Evolutionary conservation across 1,140 invertebrate genomes (phyloP).

Genomic region (Zaprionus inermis): DNA sequence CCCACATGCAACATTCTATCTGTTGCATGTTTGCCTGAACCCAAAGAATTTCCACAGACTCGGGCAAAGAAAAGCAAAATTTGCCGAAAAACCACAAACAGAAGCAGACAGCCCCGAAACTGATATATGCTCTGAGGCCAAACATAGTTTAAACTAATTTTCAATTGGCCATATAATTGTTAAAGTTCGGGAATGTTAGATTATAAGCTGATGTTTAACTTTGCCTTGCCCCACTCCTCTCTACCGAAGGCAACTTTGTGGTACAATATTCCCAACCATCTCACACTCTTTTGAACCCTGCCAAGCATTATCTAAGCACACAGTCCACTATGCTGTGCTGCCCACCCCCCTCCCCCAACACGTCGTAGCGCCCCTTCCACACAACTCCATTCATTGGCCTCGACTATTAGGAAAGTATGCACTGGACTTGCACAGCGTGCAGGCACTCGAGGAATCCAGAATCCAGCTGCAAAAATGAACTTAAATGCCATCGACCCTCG

Average conservation of each 20-base stretch:
- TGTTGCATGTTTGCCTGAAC: not conserved
- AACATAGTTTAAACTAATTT: slow-evolving; percentile 8
- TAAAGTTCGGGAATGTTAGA: slow-evolving; percentile 8
- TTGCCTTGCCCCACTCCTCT: not conserved
- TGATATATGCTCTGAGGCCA: not conserved
- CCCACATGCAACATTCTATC: not conserved
- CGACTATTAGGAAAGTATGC: slow-evolving; percentile 24
- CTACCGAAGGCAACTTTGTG: not conserved
- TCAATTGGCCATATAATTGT: slow-evolving; percentile 9
- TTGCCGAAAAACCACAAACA: not conserved
- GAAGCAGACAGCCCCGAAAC: not conserved
- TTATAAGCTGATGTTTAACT: slow-evolving; percentile 9
- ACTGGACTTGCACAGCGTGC: slow-evolving; percentile 5
- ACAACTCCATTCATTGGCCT: slow-evolving; percentile 18
- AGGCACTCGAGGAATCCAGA: slow-evolving; percentile 18
- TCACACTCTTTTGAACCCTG: slow-evolving; percentile 6
- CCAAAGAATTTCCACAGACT: not conserved
- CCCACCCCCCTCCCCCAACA: not conserved
- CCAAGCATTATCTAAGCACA: slow-evolving; percentile 49
- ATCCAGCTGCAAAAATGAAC: slow-evolving; percentile 44
- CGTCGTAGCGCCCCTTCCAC: too few species aligned
- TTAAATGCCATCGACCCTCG: slow-evolving; percentile 57
- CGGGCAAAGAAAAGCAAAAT: too few species aligned
- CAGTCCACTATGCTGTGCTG: not conserved
- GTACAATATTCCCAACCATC: not conserved